Conservation (phyloP, 2,888 invertebrate genomes). For the Plagodis dolabraria region DNA sequence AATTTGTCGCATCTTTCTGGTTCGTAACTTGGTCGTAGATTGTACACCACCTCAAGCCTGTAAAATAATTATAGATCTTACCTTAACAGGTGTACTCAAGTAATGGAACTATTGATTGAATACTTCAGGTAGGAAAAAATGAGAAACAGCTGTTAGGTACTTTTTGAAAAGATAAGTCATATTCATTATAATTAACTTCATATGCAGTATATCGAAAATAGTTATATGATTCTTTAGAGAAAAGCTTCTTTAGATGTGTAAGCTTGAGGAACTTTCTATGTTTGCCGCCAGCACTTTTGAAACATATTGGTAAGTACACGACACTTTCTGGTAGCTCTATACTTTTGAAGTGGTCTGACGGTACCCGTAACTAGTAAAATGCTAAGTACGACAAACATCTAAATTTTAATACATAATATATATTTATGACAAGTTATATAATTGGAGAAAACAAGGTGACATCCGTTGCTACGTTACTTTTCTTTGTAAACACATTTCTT, state of each 20-base stretch:
- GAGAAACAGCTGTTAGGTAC: too few species aligned
- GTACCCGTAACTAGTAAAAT: conserved; percentile 3
- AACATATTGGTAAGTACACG: background rate
- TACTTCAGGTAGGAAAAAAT: too few species aligned
- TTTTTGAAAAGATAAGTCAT: too few species aligned
- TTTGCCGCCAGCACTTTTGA: conserved; percentile 13
- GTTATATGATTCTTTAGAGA: background rate
- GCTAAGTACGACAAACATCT: conserved; percentile 2
- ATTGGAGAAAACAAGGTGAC: conserved; percentile 51
- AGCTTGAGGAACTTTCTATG: conserved; percentile 3
- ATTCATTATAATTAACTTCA: too few species aligned
- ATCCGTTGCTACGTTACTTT: conserved; percentile 75
- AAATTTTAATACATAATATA: conserved; percentile 2
- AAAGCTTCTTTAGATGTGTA: background rate
- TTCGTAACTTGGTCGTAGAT: background rate
- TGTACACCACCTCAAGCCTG: conserved; percentile 12
- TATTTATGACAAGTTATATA: conserved; percentile 45
- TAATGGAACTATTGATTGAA: conserved; percentile 12
- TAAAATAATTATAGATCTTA: conserved; percentile 21
- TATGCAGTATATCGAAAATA: too few species aligned
- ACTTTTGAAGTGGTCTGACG: background rate
- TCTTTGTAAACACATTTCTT: conserved; percentile 74
- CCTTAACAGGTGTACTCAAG: conserved; percentile 18
- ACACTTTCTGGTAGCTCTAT: background rate
- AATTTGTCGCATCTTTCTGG: conserved; percentile 6